A percentile compares a stretch with the other conserved stretches of the same genome.
These are phyloP conservation scores for Mionectes olivaceus DNA, from an alignment of 2,797 vertebrate genomes.

Conservation along the genomic window DNA sequence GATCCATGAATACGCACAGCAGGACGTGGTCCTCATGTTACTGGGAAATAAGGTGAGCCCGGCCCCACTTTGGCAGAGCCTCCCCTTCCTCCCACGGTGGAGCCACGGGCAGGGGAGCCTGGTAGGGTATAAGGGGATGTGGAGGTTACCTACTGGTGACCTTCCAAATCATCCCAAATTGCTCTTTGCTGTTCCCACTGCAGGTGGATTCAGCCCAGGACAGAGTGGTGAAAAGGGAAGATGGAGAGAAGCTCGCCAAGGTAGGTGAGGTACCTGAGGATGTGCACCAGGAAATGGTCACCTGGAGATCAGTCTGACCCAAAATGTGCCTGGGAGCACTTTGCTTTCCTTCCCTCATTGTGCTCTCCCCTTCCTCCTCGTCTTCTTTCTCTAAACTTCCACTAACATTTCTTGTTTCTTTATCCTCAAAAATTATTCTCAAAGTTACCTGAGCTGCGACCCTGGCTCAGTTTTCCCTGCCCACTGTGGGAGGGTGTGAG, in stretches of 20 bases:
- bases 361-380: neutral
- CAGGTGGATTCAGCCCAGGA: conserved; percentile 92
- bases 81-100: neutral
- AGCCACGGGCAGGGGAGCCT: neutral
- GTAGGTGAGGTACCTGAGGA: conserved; percentile 65
- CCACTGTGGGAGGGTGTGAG: rapidly evolving
- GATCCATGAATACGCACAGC: conserved; percentile 93
- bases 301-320: neutral
- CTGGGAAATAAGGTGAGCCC: conserved; percentile 91
- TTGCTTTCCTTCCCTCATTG: neutral
- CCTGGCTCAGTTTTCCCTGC: neutral
- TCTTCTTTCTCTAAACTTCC: neutral
- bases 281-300: neutral
- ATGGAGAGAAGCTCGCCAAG: conserved; percentile 93
- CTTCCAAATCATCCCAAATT: neutral
- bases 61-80: neutral
- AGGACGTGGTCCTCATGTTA: conserved; percentile 92
- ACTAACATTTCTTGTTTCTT: neutral
- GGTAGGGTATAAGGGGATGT: rapidly evolving
- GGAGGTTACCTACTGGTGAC: neutral
- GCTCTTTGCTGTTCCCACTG: neutral
- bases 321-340: neutral
- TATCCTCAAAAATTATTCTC: neutral
- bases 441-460: neutral
- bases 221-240: conserved; percentile 90